These are phyloP conservation scores for Paramisgurnus dabryanus DNA, from an alignment of 2,113 vertebrate species.

Conservation along the genomic window DNA sequence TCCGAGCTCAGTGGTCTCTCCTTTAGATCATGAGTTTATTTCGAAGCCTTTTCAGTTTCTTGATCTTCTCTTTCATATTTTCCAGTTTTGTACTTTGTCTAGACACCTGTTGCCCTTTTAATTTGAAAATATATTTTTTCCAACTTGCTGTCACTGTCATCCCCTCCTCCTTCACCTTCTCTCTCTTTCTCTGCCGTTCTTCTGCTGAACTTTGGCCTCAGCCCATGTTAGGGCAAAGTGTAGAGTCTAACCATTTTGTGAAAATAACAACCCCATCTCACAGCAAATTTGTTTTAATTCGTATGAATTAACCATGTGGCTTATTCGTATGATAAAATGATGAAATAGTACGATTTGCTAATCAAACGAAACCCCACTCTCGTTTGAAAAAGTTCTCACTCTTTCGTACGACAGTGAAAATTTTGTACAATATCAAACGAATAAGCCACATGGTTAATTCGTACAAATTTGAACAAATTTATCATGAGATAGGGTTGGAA, in stretches of 20 bases:
- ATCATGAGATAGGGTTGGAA: too few relatives aligned
- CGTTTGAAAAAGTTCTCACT: too few relatives aligned
- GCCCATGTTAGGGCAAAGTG: constrained; percentile 70
- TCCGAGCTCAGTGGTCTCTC: constrained; percentile 49
- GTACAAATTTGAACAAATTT: too few relatives aligned
- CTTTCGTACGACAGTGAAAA: too few relatives aligned
- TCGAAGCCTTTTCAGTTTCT: constrained; percentile 41
- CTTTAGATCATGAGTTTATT: neutral
- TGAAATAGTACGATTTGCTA: too few relatives aligned
- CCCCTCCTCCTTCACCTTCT: constrained; percentile 28
- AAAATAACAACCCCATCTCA: constrained; percentile 29
- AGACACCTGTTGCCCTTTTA: constrained; percentile 75
- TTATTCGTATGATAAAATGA: too few relatives aligned
- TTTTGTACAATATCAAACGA: too few relatives aligned
- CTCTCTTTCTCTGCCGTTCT: constrained; percentile 36
- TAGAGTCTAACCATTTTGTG: constrained; percentile 63
- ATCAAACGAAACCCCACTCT: too few relatives aligned
- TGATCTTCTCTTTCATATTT: constrained; percentile 60
- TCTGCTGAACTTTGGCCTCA: constrained; percentile 76
- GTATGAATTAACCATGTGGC: too few relatives aligned
- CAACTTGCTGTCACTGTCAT: constrained; percentile 62
- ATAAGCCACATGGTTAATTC: too few relatives aligned
- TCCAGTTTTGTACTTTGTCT: constrained; percentile 61
- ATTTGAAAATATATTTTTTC: constrained; percentile 70
- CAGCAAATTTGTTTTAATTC: too few relatives aligned